Base-by-base conservation (phyloP, 2,797 vertebrate genomes). In the Sebastes diaconus region DNA sequence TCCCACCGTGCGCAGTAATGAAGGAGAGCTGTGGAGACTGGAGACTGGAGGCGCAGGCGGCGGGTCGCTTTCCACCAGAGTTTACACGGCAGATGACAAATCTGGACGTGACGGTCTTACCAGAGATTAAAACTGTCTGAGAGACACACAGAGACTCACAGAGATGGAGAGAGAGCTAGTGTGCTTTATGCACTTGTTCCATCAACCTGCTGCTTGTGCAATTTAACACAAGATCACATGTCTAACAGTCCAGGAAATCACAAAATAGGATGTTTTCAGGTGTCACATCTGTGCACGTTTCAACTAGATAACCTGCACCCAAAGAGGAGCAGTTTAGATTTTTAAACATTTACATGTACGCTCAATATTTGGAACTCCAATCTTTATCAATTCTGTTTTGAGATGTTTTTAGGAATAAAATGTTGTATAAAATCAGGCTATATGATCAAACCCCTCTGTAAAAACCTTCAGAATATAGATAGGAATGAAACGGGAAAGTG, bases 1-100 rank as follows among this genome's bases (percentile, higher is more conserved):
- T 70, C 89, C 93, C 75, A 81, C 88, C 7, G 87, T 8, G 93
- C 34, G 13, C 75, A 61, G 80, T 94, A 94, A 95, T 93, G 93
- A 94, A 89, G 87, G 70, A 61, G 68, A 70, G 81, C 77, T 68
- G 86, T 63, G 36, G 85, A 80, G 84, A 60, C 65, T 63, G 32
- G 85, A 80, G 84, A 60, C 68, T 80, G 80, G 73, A 79, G 83
- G 81, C 24, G 7, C 69, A 77, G 79, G 70, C 50, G 61, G 82
- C 81, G 70, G 84, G 84, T 83, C 78, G 61, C 79, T 82, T 80
- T 86, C 76, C 74, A 83, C 77, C 65, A 58, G 70, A 84, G 81
- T 91, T 81, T 83, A 77, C 80, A 81, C 18, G 75, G 77, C 85
- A 87, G 88, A 87, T 52, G 72, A 87, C 73, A 65, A 73, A 81